Evolutionary conservation across 2,113 vertebrate genomes (phyloP).

Genomic region (Amphilophus citrinellus): DNA sequence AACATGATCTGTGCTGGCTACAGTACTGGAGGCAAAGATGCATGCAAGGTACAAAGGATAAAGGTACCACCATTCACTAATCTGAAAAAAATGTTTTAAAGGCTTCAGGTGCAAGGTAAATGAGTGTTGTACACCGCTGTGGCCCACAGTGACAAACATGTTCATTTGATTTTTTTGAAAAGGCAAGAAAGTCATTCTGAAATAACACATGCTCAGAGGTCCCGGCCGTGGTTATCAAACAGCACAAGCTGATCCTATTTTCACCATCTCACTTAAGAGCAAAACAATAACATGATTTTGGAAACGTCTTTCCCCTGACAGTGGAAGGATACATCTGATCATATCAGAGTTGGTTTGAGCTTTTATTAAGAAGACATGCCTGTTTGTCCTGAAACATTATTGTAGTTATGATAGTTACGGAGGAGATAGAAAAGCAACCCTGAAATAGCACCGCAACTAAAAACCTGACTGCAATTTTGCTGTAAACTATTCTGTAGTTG

Average conservation of each 20-base stretch:
- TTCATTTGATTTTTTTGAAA: slow-evolving; percentile 21
- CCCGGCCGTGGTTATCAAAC: slow-evolving; percentile 15
- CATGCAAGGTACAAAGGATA: slow-evolving; percentile 78
- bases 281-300: slow-evolving; percentile 43
- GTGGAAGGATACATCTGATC: slow-evolving; percentile 7
- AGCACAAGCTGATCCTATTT: slow-evolving; percentile 3
- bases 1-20: slow-evolving; percentile 85
- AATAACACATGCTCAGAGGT: slow-evolving; percentile 20
- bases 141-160: background rate
- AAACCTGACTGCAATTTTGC: background rate
- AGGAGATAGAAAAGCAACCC: slow-evolving; percentile 3
- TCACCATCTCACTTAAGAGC: slow-evolving; percentile 30
- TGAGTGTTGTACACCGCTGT: background rate
- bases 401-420: slow-evolving; percentile 25
- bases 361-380: slow-evolving; percentile 41
- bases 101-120: background rate
- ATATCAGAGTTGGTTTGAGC: slow-evolving; percentile 20
- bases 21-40: slow-evolving; percentile 78
- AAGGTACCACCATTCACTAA: background rate
- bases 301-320: background rate
- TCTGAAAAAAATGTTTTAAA: background rate
- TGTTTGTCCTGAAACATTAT: slow-evolving; percentile 9
- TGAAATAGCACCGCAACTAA: slow-evolving; percentile 17
- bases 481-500: background rate
- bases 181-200: slow-evolving; percentile 26